Conservation (phyloP, 2,888 invertebrate species). For the Drosophila austrosaltans region DNA sequence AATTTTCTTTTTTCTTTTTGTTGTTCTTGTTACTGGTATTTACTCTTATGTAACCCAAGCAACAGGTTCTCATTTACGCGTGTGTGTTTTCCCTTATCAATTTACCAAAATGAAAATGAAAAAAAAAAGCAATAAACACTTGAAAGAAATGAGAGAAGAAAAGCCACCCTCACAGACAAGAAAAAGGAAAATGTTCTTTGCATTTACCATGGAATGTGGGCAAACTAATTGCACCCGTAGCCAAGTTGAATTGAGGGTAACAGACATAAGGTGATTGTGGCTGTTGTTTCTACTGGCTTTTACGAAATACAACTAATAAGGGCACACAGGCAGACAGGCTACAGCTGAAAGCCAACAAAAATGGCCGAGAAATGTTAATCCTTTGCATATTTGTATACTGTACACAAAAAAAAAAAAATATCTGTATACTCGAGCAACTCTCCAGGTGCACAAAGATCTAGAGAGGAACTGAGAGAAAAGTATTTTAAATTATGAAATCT, state of each 20-base stretch:
- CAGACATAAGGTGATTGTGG: slow-evolving; percentile 1
- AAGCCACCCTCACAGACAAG: not conserved
- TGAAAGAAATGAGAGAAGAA: slow-evolving; percentile 6
- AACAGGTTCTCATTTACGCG: slow-evolving; percentile 34
- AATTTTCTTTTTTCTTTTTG: not conserved
- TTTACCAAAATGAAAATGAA: not conserved
- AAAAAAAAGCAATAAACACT: not conserved
- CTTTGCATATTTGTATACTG: too few species aligned
- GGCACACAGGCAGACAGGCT: not conserved
- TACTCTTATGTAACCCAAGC: slow-evolving; percentile 24
- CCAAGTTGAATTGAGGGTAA: not conserved
- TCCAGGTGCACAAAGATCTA: too few species aligned
- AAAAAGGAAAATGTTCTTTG: not conserved
- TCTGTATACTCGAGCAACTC: too few species aligned
- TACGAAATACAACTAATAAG: slow-evolving; percentile 18
- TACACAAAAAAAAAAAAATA: too few species aligned
- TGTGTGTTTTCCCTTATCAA: slow-evolving; percentile 5
- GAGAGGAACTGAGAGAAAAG: too few species aligned
- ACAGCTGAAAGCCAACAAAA: not conserved
- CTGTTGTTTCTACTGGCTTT: not conserved
- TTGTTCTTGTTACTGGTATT: not conserved
- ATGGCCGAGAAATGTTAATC: too few species aligned
- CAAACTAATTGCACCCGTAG: slow-evolving; percentile 44
- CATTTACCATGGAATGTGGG: slow-evolving; percentile 23
- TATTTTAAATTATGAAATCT: too few species aligned